Evolutionary conservation across 2,113 vertebrate species (phyloP), one percentile per base, ranked within the genome.

Genomic region (Silurus meridionalis): DNA sequence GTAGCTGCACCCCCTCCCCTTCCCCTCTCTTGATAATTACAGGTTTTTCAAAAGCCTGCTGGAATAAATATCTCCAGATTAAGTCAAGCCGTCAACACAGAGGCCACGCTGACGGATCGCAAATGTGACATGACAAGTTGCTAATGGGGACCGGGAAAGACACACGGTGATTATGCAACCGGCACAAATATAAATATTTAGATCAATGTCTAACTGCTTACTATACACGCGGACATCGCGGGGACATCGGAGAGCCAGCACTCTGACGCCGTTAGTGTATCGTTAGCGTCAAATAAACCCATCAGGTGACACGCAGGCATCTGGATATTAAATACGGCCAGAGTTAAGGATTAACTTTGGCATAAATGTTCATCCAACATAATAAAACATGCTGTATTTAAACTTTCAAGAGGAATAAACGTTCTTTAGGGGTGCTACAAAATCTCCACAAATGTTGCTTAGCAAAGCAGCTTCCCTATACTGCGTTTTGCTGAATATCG

Each of bases 21-120:
- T 1, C 8, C 25, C 23, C n/a, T 77, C 37, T 46, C 23, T 58
- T 28, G 53, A 80, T 86, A 90, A 90, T 88, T 83, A 83, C 55
- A 81, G 83, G 80, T 85, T 85, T 75, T 80, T 88, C 5, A 67
- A 53, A 86, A 52, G 82, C n/a, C 37, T 37, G 23, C 28, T 74
- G 19, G 79, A 82, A 84, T 28, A 80, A 78, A 80, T 25, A 82
- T 61, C 77, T 46, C 8, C 0, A 50, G 60, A 63, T 19, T 46
- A 87, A 86, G 57, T 80, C 28, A 11, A 48, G 67, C 80, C 61
- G 14, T 52, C 78, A 53, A 60, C 80, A 89, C 81, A 53, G 8
- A 21, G 19, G 50, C 58, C 11, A 10, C 2, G 13, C 52, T 72
- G 72, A 85, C 15, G 58, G 48, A 83, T 10, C 69, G 53, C 53